Percentiles rank a stretch among this genome's conserved stretches.
Conservation (phyloP, 2,888 invertebrate species). For the Antitype chi region DNA sequence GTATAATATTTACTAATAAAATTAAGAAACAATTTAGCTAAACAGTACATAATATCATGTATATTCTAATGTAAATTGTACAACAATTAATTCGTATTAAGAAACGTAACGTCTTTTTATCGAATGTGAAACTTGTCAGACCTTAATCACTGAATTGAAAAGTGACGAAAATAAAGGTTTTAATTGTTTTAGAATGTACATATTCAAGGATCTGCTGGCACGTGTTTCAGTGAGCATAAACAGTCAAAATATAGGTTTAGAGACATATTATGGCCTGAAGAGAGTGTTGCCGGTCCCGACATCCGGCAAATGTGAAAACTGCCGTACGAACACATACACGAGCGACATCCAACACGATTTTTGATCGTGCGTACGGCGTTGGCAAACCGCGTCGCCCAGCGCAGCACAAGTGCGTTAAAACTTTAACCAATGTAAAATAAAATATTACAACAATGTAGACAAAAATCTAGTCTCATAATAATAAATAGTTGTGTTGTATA, state of each 20-base stretch:
- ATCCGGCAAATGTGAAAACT: background rate
- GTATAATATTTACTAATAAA: background rate
- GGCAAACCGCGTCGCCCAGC: background rate
- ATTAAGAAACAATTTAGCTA: background rate
- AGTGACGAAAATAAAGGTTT: background rate
- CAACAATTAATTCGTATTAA: background rate
- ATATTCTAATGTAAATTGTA: background rate
- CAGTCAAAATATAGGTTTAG: background rate
- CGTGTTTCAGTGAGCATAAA: background rate
- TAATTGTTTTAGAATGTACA: background rate
- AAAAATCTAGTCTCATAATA: background rate
- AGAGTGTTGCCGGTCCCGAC: background rate
- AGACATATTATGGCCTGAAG: background rate
- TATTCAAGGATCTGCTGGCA: background rate
- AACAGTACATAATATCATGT: background rate
- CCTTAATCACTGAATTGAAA: background rate
- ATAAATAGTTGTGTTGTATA: background rate
- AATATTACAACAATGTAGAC: background rate
- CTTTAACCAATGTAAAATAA: background rate
- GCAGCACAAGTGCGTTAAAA: background rate
- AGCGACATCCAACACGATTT: background rate
- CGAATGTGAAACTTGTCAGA: background rate
- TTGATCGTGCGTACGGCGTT: background rate
- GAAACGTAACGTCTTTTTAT: background rate
- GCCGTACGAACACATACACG: too few relatives aligned